Evolutionary conservation across 92 coral and sea anemone genomes (phyloP), one percentile per base, ranked within the genome.

Genomic region (Epizoanthus fatuus): DNA sequence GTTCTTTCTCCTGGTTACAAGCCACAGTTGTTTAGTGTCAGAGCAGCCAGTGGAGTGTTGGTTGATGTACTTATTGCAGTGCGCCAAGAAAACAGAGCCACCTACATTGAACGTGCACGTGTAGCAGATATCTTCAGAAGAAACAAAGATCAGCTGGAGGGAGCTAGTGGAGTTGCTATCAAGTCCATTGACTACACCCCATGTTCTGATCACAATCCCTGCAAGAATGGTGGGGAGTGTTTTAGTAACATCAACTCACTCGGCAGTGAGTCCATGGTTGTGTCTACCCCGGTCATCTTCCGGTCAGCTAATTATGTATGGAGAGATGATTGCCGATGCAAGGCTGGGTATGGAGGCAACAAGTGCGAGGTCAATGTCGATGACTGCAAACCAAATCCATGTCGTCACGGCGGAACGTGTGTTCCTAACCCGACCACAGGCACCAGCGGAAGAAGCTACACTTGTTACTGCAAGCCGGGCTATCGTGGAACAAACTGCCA

Each of bases 151-250:
- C 87, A 88, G 69, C 53, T 97, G 22, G 93, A 95, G 86, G 45
- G 87, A n/a, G 81, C 89, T 38, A 86, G 92, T 49, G 88, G 88
- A 68, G 93, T 96, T 16, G 68, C 35, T 1, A 88, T 97, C 29
- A 86, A 80, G 22, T 88, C 83, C 13, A 85, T 87, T 4, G 95
- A 96, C 90, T 96, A 95, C 87, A 91, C 94, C 13, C 93, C 96
- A n/a, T 96, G 99, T 37, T 84, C 94, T 15, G 84, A 90, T 5
- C 78, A 76, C 85, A 89, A 91, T 29, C 99, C 96, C 4, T 96
- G 99, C 65, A 85, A 32, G 64, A 92, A 95, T 84, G 93, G 97
- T 35, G 98, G 94, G 7, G 98, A 95, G 87, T 95, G 98, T 69
- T 90, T 92, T 42, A 95, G 98, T 88, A 84, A 90, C 38, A 90